Evolutionary conservation across 2,797 vertebrate species (phyloP).

Genomic region (Buphagus erythrorhynchus): DNA sequence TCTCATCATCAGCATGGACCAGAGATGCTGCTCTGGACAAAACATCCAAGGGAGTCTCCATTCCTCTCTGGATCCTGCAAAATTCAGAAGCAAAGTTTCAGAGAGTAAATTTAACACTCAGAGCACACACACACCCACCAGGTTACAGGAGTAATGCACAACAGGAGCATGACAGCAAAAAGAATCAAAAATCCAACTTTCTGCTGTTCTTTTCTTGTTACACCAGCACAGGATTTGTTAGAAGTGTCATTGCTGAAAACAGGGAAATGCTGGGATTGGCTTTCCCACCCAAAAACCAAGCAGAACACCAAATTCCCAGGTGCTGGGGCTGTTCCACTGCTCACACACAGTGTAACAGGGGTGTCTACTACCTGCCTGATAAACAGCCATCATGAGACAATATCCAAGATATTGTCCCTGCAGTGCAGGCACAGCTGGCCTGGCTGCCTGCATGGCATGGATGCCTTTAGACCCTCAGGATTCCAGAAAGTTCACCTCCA

Average conservation of each 20-base stretch:
- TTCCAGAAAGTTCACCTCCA: neutral
- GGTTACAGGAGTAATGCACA: neutral
- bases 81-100: neutral
- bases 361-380: no score
- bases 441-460: neutral
- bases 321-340: neutral
- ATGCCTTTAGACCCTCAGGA: rapidly evolving
- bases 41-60: conserved; percentile 98
- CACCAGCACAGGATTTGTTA: neutral
- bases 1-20: conserved; percentile 95
- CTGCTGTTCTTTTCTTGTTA: neutral
- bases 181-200: neutral
- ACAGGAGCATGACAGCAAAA: neutral
- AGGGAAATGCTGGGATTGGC: neutral
- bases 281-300: neutral
- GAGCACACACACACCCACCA: neutral
- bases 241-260: neutral
- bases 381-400: neutral
- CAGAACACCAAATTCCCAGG: neutral
- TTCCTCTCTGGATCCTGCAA: conserved; percentile 83
- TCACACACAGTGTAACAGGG: rapidly evolving
- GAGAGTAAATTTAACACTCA: neutral
- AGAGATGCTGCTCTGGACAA: conserved; percentile 96
- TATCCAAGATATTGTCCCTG: neutral
- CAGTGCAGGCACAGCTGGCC: no score